These are phyloP conservation scores for Phrynosoma platyrhinos DNA, from an alignment of 2,113 vertebrate species.

Conservation along the genomic window DNA sequence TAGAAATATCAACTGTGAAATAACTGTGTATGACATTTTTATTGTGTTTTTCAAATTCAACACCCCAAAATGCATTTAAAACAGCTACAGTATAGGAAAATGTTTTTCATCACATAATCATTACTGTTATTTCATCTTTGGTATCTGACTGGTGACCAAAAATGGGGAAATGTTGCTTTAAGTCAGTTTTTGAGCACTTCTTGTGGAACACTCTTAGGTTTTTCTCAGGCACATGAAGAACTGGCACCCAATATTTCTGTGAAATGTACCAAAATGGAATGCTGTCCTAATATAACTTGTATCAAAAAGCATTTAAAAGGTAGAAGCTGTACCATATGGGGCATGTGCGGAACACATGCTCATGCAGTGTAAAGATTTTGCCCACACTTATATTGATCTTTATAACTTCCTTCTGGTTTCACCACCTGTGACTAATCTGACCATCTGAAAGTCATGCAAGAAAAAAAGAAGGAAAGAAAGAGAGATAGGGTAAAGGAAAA, in stretches of 20 bases:
- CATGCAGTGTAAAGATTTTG: neutral
- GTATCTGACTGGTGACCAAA: neutral
- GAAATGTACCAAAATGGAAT: neutral
- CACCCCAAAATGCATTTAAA: too few species aligned
- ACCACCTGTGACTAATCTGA: conserved; percentile 3
- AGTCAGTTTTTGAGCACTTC: neutral
- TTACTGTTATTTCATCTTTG: neutral
- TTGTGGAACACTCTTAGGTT: neutral
- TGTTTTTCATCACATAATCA: too few species aligned
- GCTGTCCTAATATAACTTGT: conserved; percentile 8
- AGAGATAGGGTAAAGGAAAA: neutral
- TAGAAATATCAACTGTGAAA: too few species aligned
- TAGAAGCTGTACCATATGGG: neutral
- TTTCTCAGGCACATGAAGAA: neutral
- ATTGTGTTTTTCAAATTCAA: too few species aligned
- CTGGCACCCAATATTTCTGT: neutral
- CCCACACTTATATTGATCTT: conserved; percentile 5
- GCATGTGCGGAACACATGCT: conserved; percentile 28
- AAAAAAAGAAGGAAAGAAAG: neutral
- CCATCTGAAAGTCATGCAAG: conserved; percentile 9
- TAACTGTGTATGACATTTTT: too few species aligned
- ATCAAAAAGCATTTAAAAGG: conserved; percentile 18
- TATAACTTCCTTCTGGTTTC: conserved; percentile 18
- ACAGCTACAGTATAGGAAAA: too few species aligned
- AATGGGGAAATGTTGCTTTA: neutral